These are phyloP conservation scores for Chrysotoxum bicinctum DNA, from an alignment of 2,888 invertebrate species.

Conservation along the genomic window DNA sequence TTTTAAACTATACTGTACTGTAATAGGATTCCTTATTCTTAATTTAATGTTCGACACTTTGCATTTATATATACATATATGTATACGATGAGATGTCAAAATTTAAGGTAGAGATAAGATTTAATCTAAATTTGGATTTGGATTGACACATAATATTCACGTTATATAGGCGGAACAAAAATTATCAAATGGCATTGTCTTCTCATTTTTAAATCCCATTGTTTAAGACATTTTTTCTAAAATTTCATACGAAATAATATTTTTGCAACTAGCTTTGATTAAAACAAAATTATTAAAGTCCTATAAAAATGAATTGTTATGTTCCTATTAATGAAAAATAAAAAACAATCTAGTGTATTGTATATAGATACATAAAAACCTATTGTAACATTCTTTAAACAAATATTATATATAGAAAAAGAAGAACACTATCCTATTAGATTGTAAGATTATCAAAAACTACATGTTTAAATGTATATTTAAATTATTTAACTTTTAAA, in stretches of 20 bases:
- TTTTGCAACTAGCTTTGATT: conserved; percentile 59
- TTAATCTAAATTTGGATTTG: no score
- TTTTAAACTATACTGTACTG: no score
- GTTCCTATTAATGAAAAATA: conserved; percentile 59
- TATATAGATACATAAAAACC: conserved; percentile 53
- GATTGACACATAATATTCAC: no score
- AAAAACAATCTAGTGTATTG: conserved; percentile 30
- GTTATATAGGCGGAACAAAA: background rate
- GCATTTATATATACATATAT: no score
- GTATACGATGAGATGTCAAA: no score
- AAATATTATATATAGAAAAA: background rate
- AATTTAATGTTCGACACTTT: no score
- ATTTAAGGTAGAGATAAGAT: no score
- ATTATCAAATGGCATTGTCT: conserved; percentile 40
- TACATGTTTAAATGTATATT: conserved; percentile 66
- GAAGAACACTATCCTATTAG: conserved; percentile 66
- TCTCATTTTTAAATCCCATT: background rate
- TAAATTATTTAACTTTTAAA: conserved; percentile 16
- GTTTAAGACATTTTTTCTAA: background rate
- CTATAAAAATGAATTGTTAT: conserved; percentile 69
- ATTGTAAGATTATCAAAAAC: conserved; percentile 39
- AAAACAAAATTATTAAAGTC: conserved; percentile 41
- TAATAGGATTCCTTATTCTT: no score
- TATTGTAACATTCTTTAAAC: conserved; percentile 45
- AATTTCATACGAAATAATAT: conserved; percentile 15